Percentiles rank a stretch among this genome's conserved stretches.
These are phyloP conservation scores for Pammene fasciana DNA, from an alignment of 2,888 invertebrate species.

Conservation along the genomic window DNA sequence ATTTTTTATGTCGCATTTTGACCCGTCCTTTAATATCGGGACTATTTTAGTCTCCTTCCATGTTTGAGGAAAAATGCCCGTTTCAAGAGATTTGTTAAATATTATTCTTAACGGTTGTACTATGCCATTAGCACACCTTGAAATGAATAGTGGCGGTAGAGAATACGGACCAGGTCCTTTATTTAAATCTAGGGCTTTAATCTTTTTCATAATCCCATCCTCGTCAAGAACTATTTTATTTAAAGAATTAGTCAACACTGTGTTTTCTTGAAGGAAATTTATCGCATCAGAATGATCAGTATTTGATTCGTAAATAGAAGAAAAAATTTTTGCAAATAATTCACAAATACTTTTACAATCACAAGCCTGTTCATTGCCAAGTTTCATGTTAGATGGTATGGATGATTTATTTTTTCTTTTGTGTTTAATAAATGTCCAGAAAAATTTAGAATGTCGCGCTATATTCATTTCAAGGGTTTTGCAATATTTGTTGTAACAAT, in stretches of 20 bases:
- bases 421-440: slow-evolving; percentile 5
- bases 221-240: neutral
- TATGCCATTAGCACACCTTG: slow-evolving; percentile 20
- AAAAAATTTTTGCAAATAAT: slow-evolving; percentile 7
- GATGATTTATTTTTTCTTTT: slow-evolving; percentile 13
- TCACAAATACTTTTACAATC: slow-evolving; percentile 12
- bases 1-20: slow-evolving; percentile 23
- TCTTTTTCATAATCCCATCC: neutral
- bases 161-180: slow-evolving; percentile 34
- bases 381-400: slow-evolving; percentile 3
- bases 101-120: slow-evolving; percentile 13
- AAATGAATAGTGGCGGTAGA: slow-evolving; percentile 27
- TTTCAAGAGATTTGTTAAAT: slow-evolving; percentile 25
- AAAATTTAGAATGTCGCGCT: neutral
- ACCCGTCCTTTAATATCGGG: slow-evolving; percentile 33
- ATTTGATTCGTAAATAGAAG: neutral
- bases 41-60: slow-evolving; percentile 38
- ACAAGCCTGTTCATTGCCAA: neutral
- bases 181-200: slow-evolving; percentile 17
- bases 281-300: neutral
- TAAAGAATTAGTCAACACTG: neutral
- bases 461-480: slow-evolving; percentile 7
- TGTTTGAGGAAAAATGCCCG: slow-evolving; percentile 26
- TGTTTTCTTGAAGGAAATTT: neutral
- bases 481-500: neutral